phyloP scores from a whole-genome alignment of 2,888 invertebrate species.

The Carpatolechia fugitivella region DNA sequence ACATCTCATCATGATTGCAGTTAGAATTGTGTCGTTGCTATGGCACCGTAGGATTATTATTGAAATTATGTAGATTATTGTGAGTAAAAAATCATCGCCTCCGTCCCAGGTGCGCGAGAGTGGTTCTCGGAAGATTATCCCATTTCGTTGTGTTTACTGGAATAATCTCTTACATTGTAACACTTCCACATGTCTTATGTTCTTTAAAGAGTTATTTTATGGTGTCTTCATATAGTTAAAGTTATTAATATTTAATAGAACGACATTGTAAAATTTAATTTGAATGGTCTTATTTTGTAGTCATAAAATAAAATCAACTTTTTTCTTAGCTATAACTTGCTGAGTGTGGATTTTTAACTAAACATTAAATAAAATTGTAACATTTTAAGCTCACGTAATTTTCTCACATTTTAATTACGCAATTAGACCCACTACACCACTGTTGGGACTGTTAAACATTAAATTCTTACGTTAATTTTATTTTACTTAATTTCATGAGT shows the following conservation, averaged over 20 bases:
- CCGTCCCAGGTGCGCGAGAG: slow-evolving; percentile 13
- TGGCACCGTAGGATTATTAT: slow-evolving; percentile 21
- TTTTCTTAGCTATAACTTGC: too few relatives aligned
- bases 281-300: too few relatives aligned
- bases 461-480: too few relatives aligned
- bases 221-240: not conserved
- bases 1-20: not conserved
- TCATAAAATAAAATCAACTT: too few relatives aligned
- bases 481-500: too few relatives aligned
- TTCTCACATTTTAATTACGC: too few relatives aligned
- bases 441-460: too few relatives aligned
- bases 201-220: not conserved
- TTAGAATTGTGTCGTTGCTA: slow-evolving; percentile 4
- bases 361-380: too few relatives aligned
- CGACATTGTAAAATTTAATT: not conserved
- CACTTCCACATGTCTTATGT: slow-evolving; percentile 2
- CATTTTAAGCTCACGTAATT: too few relatives aligned
- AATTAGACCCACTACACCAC: too few relatives aligned
- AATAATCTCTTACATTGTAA: slow-evolving; percentile 14
- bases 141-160: slow-evolving; percentile 20
- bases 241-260: not conserved
- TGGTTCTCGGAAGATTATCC: slow-evolving; percentile 22
- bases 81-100: slow-evolving; percentile 20
- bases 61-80: slow-evolving; percentile 20
- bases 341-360: too few relatives aligned